Percentiles rank a stretch among this genome's conserved stretches.
Evolutionary conservation across 1,140 invertebrate species (phyloP).

Genomic region (Zaprionus kolodkinae): DNA sequence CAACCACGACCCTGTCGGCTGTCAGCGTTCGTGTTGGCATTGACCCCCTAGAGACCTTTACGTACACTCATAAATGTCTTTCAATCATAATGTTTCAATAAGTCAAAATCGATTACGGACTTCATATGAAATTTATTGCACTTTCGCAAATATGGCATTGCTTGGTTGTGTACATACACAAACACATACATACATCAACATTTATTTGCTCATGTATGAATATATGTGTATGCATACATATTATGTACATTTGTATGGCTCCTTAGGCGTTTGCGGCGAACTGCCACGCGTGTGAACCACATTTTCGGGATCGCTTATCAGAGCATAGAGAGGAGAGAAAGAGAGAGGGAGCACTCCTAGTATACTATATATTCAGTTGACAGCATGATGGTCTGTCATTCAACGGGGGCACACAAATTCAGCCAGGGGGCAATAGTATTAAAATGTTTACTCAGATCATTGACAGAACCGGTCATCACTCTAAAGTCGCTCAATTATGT

Average conservation of each 20-base stretch:
- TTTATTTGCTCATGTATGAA: background rate
- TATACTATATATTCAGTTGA: background rate
- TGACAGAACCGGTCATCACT: background rate
- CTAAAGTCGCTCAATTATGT: background rate
- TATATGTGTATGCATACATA: constrained; percentile 18
- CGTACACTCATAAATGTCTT: constrained; percentile 83
- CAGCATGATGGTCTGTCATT: background rate
- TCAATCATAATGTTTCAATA: constrained; percentile 84
- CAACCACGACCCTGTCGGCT: constrained; percentile 30
- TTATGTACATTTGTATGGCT: constrained; percentile 13
- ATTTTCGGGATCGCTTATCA: constrained; percentile 68
- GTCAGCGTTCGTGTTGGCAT: constrained; percentile 77
- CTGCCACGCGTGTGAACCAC: constrained; percentile 61
- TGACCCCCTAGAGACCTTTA: constrained; percentile 77
- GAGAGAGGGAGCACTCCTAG: background rate
- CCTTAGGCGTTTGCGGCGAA: constrained; percentile 24
- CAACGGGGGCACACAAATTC: background rate
- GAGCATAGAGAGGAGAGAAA: background rate
- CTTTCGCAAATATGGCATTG: constrained; percentile 83
- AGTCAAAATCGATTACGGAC: constrained; percentile 84
- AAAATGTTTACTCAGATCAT: constrained; percentile 1
- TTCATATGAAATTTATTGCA: constrained; percentile 84
- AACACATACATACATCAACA: background rate
- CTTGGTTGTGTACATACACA: constrained; percentile 22
- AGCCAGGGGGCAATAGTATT: background rate